Conservation (phyloP, 2,888 invertebrate genomes). For the Asteroscopus sphinx region DNA sequence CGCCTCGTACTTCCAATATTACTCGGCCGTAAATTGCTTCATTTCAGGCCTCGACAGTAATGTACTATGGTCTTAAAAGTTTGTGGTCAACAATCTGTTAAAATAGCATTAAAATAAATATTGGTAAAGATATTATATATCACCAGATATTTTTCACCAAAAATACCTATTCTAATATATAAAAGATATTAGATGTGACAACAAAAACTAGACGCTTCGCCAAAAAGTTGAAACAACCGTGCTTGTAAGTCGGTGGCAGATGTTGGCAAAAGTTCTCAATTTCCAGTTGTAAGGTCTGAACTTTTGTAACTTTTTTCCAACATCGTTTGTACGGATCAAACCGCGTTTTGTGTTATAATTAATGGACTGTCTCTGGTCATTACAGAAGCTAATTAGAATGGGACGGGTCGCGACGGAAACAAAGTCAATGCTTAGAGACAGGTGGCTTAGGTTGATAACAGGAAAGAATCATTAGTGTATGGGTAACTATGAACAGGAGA, state of each 20-base stretch:
- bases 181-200: conserved; percentile 43
- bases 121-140: too few relatives aligned
- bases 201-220: conserved; percentile 58
- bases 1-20: too few relatives aligned
- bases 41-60: too few relatives aligned
- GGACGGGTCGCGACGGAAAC: conserved; percentile 67
- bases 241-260: conserved; percentile 66
- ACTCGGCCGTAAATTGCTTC: too few relatives aligned
- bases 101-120: too few relatives aligned
- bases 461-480: conserved; percentile 45
- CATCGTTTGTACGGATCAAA: conserved; percentile 71
- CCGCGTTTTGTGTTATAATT: conserved; percentile 78
- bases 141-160: too few relatives aligned
- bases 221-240: conserved; percentile 63
- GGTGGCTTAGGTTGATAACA: conserved; percentile 71
- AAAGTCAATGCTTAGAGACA: conserved; percentile 76
- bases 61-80: too few relatives aligned
- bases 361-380: conserved; percentile 79
- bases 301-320: conserved; percentile 67
- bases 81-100: too few relatives aligned
- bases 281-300: conserved; percentile 58
- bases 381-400: conserved; percentile 80
- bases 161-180: conserved; percentile 51
- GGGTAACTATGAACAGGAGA: neutral
- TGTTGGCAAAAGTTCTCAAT: conserved; percentile 64